Evolutionary conservation across 2,797 vertebrate genomes (phyloP).

Genomic region (Pseudocheirus occidentalis): DNA sequence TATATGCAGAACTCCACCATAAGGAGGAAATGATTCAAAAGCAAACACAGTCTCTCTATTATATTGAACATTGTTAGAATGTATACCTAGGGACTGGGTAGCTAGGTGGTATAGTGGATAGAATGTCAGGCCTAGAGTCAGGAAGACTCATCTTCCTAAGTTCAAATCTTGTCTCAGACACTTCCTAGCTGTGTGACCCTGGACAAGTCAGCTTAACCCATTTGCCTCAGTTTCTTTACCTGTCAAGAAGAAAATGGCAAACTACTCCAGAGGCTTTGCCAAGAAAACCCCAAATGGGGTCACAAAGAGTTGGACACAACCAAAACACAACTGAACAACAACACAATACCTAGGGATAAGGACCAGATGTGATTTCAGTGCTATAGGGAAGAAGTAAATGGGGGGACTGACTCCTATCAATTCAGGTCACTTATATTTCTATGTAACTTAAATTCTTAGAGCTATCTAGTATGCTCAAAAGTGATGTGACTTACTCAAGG

Average conservation of each 20-base stretch:
- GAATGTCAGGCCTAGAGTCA: background rate
- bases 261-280: background rate
- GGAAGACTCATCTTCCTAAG: background rate
- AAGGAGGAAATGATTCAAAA: background rate
- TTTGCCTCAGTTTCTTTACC: no score
- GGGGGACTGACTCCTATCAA: background rate
- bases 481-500: background rate
- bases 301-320: background rate
- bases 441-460: background rate
- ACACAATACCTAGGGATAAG: background rate
- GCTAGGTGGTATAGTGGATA: background rate
- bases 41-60: background rate
- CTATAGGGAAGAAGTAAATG: background rate
- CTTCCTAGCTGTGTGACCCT: no score
- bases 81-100: background rate
- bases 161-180: no score
- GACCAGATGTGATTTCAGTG: background rate
- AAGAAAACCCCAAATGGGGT: background rate
- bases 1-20: background rate
- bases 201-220: no score
- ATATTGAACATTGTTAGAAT: background rate
- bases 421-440: background rate
- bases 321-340: background rate
- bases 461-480: background rate
- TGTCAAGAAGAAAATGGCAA: background rate